Conservation (phyloP, 2,888 invertebrate genomes). For the Apotomis turbidana region DNA sequence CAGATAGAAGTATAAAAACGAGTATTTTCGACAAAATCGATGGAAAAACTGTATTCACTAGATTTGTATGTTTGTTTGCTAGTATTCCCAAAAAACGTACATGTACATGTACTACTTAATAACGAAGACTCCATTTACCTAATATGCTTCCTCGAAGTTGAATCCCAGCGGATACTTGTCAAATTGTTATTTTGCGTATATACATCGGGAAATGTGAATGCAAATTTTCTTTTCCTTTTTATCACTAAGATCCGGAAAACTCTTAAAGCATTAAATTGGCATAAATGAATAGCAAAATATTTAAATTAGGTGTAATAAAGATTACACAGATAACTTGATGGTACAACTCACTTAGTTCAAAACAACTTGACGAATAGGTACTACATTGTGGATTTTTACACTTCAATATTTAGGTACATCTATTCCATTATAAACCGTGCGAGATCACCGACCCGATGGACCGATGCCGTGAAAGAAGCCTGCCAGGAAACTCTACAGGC, state of each 20-base stretch:
- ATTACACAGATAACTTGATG: not conserved
- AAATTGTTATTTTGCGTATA: conserved; percentile 6
- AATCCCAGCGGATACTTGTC: conserved; percentile 10
- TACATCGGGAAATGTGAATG: conserved; percentile 29
- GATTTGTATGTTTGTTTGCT: too few relatives aligned
- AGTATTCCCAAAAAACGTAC: too few relatives aligned
- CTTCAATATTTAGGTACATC: too few relatives aligned
- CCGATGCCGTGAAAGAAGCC: too few relatives aligned
- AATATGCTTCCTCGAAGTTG: conserved; percentile 3
- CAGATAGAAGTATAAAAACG: too few relatives aligned
- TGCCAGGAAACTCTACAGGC: too few relatives aligned
- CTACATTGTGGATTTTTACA: not conserved
- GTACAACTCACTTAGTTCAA: not conserved
- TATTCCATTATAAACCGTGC: too few relatives aligned
- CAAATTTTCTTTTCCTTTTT: conserved; percentile 33
- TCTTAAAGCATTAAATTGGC: conserved; percentile 34
- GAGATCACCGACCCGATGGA: too few relatives aligned
- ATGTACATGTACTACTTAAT: not conserved
- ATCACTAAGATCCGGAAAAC: conserved; percentile 28
- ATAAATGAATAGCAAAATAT: conserved; percentile 32
- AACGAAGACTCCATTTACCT: not conserved
- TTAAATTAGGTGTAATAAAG: conserved; percentile 17
- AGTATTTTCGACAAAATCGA: too few relatives aligned
- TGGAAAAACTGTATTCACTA: too few relatives aligned
- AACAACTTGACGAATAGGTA: not conserved